phyloP scores from a whole-genome alignment of 2,113 vertebrate genomes.

The Marcusenius ussheri region DNA sequence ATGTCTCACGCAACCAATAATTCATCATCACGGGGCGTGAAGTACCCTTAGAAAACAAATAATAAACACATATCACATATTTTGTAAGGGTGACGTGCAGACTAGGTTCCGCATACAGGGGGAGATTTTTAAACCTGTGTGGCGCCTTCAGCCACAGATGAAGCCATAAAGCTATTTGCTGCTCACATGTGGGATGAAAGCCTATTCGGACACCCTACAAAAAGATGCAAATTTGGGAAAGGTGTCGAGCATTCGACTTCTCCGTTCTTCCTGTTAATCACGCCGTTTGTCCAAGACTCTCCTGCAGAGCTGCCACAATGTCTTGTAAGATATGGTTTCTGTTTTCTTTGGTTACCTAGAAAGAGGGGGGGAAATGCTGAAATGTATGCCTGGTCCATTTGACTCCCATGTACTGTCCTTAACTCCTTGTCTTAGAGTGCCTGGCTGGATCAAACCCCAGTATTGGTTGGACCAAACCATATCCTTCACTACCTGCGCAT shows the following conservation, averaged over 20 bases:
- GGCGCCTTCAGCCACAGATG: not conserved
- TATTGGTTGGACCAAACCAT: not conserved
- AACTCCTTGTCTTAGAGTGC: not conserved
- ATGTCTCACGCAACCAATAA: not conserved
- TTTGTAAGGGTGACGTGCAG: not conserved
- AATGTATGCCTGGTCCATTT: not conserved
- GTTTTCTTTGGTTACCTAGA: conserved; percentile 86
- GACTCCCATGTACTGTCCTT: not conserved
- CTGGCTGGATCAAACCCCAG: not conserved
- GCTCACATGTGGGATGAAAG: not conserved
- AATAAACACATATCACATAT: not conserved
- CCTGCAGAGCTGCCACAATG: conserved; percentile 65
- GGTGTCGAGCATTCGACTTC: too few species aligned
- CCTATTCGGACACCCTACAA: not conserved
- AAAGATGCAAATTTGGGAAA: not conserved
- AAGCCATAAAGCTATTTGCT: not conserved
- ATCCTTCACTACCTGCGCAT: not conserved
- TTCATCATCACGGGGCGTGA: not conserved
- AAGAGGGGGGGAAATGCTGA: conserved; percentile 26
- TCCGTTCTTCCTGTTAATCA: not conserved
- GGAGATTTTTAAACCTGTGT: not conserved
- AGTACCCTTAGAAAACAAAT: not conserved
- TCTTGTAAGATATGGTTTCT: conserved; percentile 71
- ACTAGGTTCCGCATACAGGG: not conserved
- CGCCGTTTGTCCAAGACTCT: conserved; percentile 51